Conservation (phyloP, 1,140 invertebrate species). For the Leptonema lineaticorne region DNA sequence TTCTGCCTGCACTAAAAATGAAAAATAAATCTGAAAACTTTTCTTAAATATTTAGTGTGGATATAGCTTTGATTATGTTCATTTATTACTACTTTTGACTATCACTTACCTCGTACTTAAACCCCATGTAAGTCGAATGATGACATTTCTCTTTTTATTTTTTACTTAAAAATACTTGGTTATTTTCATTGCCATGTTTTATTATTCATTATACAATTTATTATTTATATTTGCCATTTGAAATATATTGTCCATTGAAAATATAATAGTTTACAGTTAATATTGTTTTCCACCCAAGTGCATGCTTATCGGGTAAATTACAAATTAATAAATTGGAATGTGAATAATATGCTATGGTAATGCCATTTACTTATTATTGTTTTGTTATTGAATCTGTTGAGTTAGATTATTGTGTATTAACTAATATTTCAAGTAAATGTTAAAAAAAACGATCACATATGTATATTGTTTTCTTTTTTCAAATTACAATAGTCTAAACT, state of each 20-base stretch:
- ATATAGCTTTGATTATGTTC: too few relatives aligned
- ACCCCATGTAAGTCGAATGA: background rate
- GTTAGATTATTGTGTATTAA: slow-evolving; percentile 14
- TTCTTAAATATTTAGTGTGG: too few relatives aligned
- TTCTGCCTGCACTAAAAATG: background rate
- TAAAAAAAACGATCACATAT: slow-evolving; percentile 24
- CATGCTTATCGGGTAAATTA: too few relatives aligned
- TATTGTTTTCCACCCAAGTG: too few relatives aligned
- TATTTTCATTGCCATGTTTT: slow-evolving; percentile 17
- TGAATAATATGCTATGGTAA: slow-evolving; percentile 15
- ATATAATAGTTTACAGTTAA: too few relatives aligned
- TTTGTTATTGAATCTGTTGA: slow-evolving; percentile 18
- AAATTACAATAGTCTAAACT: background rate
- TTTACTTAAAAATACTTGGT: slow-evolving; percentile 20
- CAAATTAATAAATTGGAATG: too few relatives aligned
- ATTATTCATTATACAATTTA: slow-evolving; percentile 33
- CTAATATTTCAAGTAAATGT: slow-evolving; percentile 9
- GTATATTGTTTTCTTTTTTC: slow-evolving; percentile 25
- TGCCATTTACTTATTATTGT: slow-evolving; percentile 31
- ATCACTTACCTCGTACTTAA: slow-evolving; percentile 23
- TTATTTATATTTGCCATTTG: too few relatives aligned
- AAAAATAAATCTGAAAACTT: too few relatives aligned
- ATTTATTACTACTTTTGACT: background rate
- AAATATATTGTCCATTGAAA: too few relatives aligned
- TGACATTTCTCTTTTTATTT: background rate